phyloP scores from a whole-genome alignment of 2,888 invertebrate genomes.

The Sphinx pinastri region DNA sequence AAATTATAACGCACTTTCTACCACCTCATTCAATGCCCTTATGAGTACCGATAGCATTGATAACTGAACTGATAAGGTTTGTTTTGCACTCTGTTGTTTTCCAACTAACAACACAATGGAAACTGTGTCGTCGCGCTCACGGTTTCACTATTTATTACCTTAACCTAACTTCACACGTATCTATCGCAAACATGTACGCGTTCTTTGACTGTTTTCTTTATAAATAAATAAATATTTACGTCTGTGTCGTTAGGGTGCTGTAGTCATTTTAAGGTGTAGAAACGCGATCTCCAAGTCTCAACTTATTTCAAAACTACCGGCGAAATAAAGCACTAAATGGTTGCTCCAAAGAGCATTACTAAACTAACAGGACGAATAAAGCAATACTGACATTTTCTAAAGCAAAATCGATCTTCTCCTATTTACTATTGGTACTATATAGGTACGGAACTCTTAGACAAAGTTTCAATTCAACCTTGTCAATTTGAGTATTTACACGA shows the following conservation, averaged over 20 bases:
- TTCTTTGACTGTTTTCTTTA: not conserved
- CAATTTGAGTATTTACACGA: not conserved
- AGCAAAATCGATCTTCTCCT: too few relatives aligned
- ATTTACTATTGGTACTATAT: too few relatives aligned
- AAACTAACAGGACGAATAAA: too few relatives aligned
- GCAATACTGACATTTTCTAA: too few relatives aligned
- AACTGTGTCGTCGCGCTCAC: not conserved
- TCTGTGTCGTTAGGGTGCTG: not conserved
- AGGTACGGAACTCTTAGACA: not conserved
- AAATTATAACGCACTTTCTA: constrained; percentile 22
- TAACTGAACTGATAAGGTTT: constrained; percentile 51
- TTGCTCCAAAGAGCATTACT: too few relatives aligned
- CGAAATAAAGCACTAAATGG: too few relatives aligned
- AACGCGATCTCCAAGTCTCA: too few relatives aligned
- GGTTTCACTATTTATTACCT: not conserved
- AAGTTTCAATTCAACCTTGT: not conserved
- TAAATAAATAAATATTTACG: not conserved
- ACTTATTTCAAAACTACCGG: too few relatives aligned
- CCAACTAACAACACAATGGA: constrained; percentile 31
- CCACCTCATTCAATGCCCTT: constrained; percentile 31
- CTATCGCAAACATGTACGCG: constrained; percentile 3
- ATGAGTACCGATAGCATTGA: constrained; percentile 44
- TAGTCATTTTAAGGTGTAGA: not conserved
- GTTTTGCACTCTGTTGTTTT: constrained; percentile 33
- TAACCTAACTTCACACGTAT: constrained; percentile 17